A percentile compares a stretch with the other conserved stretches of the same genome.
Evolutionary conservation across 1,140 invertebrate species (phyloP).

Genomic region (Paraescarpia echinospica): DNA sequence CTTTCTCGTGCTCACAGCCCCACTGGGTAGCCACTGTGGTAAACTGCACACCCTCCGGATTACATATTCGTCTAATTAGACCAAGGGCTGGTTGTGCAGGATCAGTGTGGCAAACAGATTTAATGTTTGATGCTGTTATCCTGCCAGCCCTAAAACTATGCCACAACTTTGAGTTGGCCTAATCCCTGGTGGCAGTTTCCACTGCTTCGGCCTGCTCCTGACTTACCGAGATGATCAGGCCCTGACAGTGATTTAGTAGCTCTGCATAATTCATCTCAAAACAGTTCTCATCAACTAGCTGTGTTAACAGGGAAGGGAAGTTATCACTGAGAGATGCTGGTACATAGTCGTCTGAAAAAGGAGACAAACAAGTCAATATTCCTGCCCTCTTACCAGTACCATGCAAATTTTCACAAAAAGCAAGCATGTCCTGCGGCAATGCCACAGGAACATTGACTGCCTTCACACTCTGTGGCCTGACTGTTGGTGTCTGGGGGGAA

Average conservation of each 20-base stretch:
- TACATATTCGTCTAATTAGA: constrained; percentile 20
- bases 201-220: constrained; percentile 22
- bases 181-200: constrained; percentile 30
- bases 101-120: constrained; percentile 18
- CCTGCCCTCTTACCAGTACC: not conserved
- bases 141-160: constrained; percentile 16
- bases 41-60: constrained; percentile 8
- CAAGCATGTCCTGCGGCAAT: no score
- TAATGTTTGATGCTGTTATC: constrained; percentile 20
- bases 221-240: constrained; percentile 15
- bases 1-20: constrained; percentile 8
- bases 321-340: no score
- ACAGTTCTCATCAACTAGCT: no score
- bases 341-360: no score
- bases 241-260: no score
- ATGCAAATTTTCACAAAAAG: no score
- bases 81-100: constrained; percentile 10
- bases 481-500: no score
- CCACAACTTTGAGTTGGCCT: constrained; percentile 27
- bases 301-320: no score
- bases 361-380: no score
- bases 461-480: no score
- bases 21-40: not conserved
- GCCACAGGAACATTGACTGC: no score
- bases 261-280: no score